phyloP scores from a whole-genome alignment of 2,113 vertebrate genomes.

The Micronycteris hirsuta region DNA sequence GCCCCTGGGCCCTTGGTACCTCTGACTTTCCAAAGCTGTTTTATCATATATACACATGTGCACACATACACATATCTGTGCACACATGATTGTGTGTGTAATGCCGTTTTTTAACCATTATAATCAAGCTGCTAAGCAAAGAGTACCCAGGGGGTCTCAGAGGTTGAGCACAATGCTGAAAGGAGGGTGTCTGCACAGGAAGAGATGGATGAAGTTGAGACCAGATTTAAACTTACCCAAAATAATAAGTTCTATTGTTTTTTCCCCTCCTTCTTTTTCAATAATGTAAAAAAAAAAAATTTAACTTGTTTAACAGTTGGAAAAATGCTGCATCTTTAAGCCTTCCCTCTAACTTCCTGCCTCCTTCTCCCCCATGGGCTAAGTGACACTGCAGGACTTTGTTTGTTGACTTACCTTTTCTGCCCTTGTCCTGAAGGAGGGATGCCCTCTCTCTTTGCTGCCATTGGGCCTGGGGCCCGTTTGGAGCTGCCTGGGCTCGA shows the following conservation, averaged over 20 bases:
- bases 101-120: background rate
- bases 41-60: background rate
- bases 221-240: background rate
- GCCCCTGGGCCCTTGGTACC: background rate
- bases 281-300: background rate
- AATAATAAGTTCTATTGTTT: background rate
- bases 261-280: background rate
- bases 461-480: conserved; percentile 39
- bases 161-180: background rate
- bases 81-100: background rate
- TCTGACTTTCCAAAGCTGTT: background rate
- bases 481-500: conserved; percentile 61
- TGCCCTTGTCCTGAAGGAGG: background rate
- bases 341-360: background rate
- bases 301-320: background rate
- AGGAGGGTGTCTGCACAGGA: background rate
- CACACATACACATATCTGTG: background rate
- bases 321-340: conserved; percentile 16
- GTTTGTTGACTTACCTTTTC: background rate
- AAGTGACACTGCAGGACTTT: background rate
- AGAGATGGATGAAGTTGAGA: background rate
- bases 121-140: background rate
- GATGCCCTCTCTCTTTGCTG: background rate
- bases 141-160: background rate
- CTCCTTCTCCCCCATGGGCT: background rate